These are phyloP conservation scores for Typhlomys cinereus DNA, from an alignment of 2,113 vertebrate genomes.

Conservation along the genomic window DNA sequence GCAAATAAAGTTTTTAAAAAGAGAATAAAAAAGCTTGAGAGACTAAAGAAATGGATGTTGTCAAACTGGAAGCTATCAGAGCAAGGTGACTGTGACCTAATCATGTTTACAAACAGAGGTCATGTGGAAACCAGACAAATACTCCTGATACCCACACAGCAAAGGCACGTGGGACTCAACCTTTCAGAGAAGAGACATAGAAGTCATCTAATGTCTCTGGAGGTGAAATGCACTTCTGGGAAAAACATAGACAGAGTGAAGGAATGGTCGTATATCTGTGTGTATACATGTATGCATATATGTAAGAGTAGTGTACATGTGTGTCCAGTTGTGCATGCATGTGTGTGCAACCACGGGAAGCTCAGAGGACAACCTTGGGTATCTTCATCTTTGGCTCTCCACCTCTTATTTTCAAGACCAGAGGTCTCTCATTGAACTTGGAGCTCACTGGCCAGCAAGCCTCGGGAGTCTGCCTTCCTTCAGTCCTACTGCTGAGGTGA, in stretches of 20 bases:
- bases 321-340: no score
- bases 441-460: no score
- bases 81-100: not conserved
- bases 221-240: slow-evolving; percentile 4
- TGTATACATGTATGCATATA: not conserved
- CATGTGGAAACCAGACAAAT: not conserved
- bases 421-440: not conserved
- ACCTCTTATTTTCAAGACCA: not conserved
- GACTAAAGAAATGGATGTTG: not conserved
- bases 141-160: not conserved
- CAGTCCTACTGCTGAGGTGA: no score
- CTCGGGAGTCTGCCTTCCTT: no score
- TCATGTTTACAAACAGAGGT: not conserved
- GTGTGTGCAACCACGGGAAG: no score
- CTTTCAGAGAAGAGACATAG: not conserved
- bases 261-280: no score
- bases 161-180: not conserved
- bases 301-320: no score
- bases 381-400: not conserved
- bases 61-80: not conserved
- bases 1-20: no score
- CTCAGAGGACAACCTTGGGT: not conserved
- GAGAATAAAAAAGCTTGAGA: no score
- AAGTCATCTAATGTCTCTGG: not conserved
- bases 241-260: not conserved